Base-by-base conservation (phyloP, 1,140 invertebrate genomes). In the Dryas iulia region DNA sequence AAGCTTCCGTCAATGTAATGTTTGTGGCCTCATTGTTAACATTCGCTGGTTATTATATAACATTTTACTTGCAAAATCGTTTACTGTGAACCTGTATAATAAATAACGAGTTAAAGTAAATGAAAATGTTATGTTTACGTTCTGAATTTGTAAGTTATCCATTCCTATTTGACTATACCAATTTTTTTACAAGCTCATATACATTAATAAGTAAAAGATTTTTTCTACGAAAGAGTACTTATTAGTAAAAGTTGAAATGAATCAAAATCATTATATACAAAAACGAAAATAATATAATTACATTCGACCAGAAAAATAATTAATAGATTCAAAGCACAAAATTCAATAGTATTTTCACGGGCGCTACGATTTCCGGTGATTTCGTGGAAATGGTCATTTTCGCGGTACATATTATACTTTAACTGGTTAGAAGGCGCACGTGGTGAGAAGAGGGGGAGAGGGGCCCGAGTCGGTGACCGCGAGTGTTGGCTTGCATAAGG, bases 341-440 rank as follows among this genome's bases (percentile, higher is more conserved):
- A 21, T 31, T 63, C 30, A 63, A 63, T 59, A 69, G 73, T 74
- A 81, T 81, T 82, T 82, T 75, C 63, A 77, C 62, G 58, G 68
- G 71, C 71, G 73, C 76, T 75, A 70, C 70, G 71, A 84, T 81
- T 81, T 87, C 82, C 84, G 83, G 83, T 81, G 57, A 28, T 61
- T 89, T 90, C 82, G 77, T 84, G 84, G 86, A 87, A 89, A 89
- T 86, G 80, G 56, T 76, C 77, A 86, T 87, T 88, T 89, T 86
- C 83, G 82, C 78, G 67, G 80, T 81, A 84, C 35, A 64, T 47
- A 58, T 72, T 82, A 81, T 83, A 76, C 73, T 76, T 65, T 71
- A 66, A 70, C 60, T 70, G 72, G 69, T 68, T 73, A 71, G 59
- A 69, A 23, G 60, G 59, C 69, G 79, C 82, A 81, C 82, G 78